A percentile compares a stretch with the other conserved stretches of the same genome.
These are phyloP conservation scores for Otus sunia DNA, from an alignment of 2,113 vertebrate genomes.

Conservation along the genomic window DNA sequence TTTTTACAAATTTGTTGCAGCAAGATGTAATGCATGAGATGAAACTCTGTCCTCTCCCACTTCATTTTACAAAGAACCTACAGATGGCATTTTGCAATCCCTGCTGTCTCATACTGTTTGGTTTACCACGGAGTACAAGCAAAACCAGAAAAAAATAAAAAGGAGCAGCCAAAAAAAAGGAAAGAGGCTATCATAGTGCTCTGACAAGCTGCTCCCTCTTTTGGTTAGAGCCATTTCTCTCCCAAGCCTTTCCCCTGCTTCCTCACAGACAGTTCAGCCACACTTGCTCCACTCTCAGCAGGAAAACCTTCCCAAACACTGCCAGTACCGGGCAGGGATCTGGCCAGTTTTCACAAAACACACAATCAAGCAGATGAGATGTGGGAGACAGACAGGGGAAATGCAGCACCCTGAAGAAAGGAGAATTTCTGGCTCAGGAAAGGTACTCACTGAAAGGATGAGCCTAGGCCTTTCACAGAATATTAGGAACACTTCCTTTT, in stretches of 20 bases:
- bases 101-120: constrained; percentile 13
- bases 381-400: neutral
- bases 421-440: neutral
- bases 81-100: constrained; percentile 28
- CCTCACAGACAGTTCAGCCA: neutral
- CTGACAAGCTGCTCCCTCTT: neutral
- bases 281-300: neutral
- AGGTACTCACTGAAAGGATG: neutral
- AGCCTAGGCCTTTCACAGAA: neutral
- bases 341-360: neutral
- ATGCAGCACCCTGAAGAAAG: neutral
- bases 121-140: neutral
- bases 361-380: neutral
- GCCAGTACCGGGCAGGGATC: accelerated
- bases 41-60: neutral
- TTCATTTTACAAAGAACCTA: constrained; percentile 44
- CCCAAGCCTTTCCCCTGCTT: neutral
- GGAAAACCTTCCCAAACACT: neutral
- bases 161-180: neutral
- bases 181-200: neutral
- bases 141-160: neutral
- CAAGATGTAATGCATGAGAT: neutral
- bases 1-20: neutral
- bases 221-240: neutral
- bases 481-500: neutral